Evolutionary conservation across 2,888 invertebrate genomes (phyloP).

Genomic region (Hymenopus coronatus): DNA sequence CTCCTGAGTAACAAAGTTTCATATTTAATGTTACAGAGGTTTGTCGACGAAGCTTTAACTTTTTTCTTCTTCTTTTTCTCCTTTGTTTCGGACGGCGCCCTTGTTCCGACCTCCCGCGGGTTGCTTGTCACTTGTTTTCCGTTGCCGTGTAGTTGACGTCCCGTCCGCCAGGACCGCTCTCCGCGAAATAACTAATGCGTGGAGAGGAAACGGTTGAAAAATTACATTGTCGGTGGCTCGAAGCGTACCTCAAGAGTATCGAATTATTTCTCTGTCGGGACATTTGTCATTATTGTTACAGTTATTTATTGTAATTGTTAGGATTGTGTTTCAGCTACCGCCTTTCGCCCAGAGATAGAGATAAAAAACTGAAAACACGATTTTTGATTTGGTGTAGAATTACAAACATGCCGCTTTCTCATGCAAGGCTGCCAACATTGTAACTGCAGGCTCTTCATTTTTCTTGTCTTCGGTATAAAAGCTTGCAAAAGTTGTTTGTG

Average conservation of each 20-base stretch:
- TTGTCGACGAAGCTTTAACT: neutral
- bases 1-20: neutral
- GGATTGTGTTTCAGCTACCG: neutral
- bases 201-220: constrained; percentile 1
- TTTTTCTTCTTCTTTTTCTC: neutral
- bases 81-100: constrained; percentile 12
- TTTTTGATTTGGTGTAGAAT: neutral
- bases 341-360: neutral
- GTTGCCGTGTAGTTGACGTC: constrained; percentile 14
- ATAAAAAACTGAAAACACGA: neutral
- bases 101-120: constrained; percentile 10
- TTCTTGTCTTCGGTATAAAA: neutral
- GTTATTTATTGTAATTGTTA: neutral
- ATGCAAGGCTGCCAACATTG: neutral
- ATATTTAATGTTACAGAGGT: neutral
- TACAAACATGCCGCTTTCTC: neutral
- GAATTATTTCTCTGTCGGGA: neutral
- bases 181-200: constrained; percentile 10
- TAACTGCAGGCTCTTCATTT: neutral
- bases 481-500: too few species aligned
- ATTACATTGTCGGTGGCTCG: constrained; percentile 9
- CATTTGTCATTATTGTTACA: neutral
- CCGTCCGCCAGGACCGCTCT: neutral
- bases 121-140: constrained; percentile 26
- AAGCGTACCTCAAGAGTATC: neutral